Base-by-base conservation (phyloP, 2,888 invertebrate genomes). In the Dilophus febrilis region DNA sequence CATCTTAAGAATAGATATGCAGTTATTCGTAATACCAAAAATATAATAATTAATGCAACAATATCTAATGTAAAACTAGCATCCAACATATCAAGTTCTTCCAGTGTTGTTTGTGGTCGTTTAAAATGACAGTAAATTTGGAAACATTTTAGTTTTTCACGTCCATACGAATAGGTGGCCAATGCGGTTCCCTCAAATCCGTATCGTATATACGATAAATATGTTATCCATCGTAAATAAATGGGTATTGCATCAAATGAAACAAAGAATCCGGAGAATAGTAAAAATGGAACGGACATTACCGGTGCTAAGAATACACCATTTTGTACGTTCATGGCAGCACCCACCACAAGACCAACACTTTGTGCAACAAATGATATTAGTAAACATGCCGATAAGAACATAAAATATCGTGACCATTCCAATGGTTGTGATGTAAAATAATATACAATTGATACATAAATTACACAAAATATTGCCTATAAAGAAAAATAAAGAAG, bases 191-290 rank as follows among this genome's bases (percentile, higher is more conserved):
- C 92, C 65, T 94, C 94, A 65, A 94, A 95, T 28, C 91, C 88
- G 57, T 94, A 95, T 49, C 92, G 71, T 53, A 94, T 90, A 64
- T 92, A 94, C 1, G 91, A 91, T 8, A 91, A 68, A 55, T 94
- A 94, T 0, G 92, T 90, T 52, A 95, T 82, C 92, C 94, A 94
- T 47, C 91, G 74, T 40, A 95, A 68, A 61, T 94, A 95, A 3
- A 84, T 76, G 1, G 94, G 94, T 55, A 95, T 94, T 2, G 92
- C 90, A 59, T 91, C 87, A 65, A 94, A 90, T 45, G 88, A 91
- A 30, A 94, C 91, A 65, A 94, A 94, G 77, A 94, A 94, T 7
- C 94, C 94, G 50, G 90, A 90, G 72, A 94, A 94, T 43, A 94
- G 68, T 41, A 95, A 70, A 68, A 95, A 90, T 28, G 94, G 94